Base-by-base conservation (phyloP, 30 jellyfish, hydroid and myxozoan genomes). In the Turritopsis rubra region DNA sequence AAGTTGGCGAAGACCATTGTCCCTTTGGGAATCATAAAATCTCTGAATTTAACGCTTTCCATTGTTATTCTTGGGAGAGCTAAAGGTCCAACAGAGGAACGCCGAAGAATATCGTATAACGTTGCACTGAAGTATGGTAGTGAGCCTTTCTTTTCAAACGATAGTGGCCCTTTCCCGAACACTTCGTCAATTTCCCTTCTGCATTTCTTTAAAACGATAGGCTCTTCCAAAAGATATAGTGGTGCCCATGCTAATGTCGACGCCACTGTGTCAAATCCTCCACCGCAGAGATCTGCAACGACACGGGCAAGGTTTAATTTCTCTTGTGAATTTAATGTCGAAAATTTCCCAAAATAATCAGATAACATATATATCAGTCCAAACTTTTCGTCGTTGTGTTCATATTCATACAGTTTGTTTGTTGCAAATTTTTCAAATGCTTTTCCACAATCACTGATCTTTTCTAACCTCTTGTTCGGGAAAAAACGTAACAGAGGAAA, bases 211-310 rank as follows among this genome's bases (percentile, higher is more conserved):
- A 82, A 20, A 1, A 72, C 88, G 9, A 68, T 66, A 7, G 75
- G 75, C 27, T 72, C 20, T 21, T 28, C 17, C 7, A 9, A 8
- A 18, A 82, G 25, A 31, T 68, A 82, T 7, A 82, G 23, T 31
- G 68, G 7, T 9, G 31, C 85, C 89, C 89, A 82, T 7, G 86
- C 0, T 52, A 82, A 17, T 52, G 88, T 16, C 23, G 74, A 79
- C 20, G 88, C 86, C 7, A 30, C 80, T 18, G 89, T 82, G 72
- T 82, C 89, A 29, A 82, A 82, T 21, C 89, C 89, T 8, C 84
- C 89, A 5, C 89, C 89, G 7, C 68, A 9, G 24, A 82, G 9
- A 68, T 82, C 89, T 1, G 80, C 52, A 21, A 82, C 16, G 0
- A 31, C n/a, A 24, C 78, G 31, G 18, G 80, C 89, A 0, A 54